Conservation (phyloP, 1,140 invertebrate genomes). For the Procambarus clarkii region DNA sequence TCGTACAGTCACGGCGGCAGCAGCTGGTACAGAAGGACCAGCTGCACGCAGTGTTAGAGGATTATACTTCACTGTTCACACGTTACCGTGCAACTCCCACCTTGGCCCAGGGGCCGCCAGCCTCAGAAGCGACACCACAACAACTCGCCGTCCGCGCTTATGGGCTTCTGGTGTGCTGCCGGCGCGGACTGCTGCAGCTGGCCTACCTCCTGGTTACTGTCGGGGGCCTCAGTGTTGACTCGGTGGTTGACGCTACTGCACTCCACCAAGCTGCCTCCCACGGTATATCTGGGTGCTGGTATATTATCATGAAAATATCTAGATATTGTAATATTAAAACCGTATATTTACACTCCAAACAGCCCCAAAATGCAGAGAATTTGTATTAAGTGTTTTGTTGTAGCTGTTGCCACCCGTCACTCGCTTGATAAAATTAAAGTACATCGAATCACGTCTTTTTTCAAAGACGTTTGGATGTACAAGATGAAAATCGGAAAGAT, state of each 20-base stretch:
- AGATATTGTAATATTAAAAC: too few species aligned
- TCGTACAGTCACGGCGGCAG: too few species aligned
- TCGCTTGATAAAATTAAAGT: too few species aligned
- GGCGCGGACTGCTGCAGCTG: slow-evolving; percentile 18
- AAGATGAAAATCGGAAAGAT: too few species aligned
- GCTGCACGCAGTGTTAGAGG: not conserved
- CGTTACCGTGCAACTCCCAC: not conserved
- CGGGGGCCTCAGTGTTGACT: not conserved
- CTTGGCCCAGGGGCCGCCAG: not conserved
- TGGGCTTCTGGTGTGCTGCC: slow-evolving; percentile 4
- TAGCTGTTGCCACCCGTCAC: too few species aligned
- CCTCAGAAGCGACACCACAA: not conserved
- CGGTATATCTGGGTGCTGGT: not conserved
- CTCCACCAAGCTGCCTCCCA: slow-evolving; percentile 42
- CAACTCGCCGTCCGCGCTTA: not conserved
- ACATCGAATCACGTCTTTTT: too few species aligned
- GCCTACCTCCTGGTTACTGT: slow-evolving; percentile 20
- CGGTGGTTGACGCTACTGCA: slow-evolving; percentile 11
- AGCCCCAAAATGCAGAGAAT: too few species aligned
- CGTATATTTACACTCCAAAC: too few species aligned
- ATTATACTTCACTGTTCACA: not conserved
- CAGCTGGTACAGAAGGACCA: not conserved
- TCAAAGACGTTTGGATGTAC: too few species aligned
- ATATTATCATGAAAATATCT: too few species aligned
- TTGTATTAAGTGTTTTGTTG: too few species aligned